A percentile compares a stretch with the other conserved stretches of the same genome.
These are phyloP conservation scores for Gymnoscopelus microlampas DNA, from an alignment of 2,797 vertebrate species.

Conservation along the genomic window DNA sequence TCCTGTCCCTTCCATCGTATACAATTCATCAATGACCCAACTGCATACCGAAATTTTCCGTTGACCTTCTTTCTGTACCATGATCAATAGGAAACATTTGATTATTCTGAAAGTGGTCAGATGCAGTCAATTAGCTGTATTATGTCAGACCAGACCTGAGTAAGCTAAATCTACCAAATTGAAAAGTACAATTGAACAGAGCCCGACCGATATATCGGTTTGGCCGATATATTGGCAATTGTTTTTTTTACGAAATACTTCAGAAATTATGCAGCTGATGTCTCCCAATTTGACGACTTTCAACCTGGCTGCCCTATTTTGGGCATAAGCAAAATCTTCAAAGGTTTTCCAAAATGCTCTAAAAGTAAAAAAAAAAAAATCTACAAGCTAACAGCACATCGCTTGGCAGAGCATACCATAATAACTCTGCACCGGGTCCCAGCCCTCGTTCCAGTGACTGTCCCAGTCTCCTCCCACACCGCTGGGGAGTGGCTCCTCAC, in stretches of 20 bases:
- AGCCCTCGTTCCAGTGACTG: conserved; percentile 85
- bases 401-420: conserved; percentile 81
- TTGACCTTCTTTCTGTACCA: background rate
- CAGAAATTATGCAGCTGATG: no score
- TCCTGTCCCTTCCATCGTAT: background rate
- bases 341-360: no score
- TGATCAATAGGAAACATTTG: background rate
- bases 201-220: no score
- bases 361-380: background rate
- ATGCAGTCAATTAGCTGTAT: no score
- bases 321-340: no score
- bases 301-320: no score
- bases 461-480: conserved; percentile 86
- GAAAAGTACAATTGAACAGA: background rate
- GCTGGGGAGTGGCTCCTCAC: conserved; percentile 85
- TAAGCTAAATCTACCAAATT: conserved; percentile 6
- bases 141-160: no score
- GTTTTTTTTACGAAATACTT: no score
- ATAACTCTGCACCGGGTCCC: conserved; percentile 84
- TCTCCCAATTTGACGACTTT: no score
- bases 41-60: background rate
- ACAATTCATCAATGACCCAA: conserved; percentile 4
- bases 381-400: background rate
- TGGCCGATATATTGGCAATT: no score
- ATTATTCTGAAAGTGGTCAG: background rate